Conservation (phyloP, 2,888 invertebrate genomes). For the Pyrgus malvae region DNA sequence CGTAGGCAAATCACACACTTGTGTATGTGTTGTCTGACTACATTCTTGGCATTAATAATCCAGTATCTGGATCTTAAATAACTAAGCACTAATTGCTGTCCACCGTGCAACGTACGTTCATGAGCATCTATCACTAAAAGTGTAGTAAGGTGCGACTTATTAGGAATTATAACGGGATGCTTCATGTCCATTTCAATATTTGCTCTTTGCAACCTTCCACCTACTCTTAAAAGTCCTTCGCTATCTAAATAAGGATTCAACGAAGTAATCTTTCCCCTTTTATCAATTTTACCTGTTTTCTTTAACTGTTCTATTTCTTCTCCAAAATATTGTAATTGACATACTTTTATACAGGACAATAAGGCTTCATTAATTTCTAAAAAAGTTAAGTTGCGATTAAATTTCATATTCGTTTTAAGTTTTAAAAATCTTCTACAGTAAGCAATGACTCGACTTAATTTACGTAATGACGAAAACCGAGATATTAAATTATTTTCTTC, state of each 20-base stretch:
- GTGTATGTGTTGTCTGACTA: constrained; percentile 17
- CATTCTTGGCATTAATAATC: constrained; percentile 14
- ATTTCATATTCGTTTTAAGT: no score
- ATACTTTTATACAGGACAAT: constrained; percentile 20
- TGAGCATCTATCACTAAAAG: constrained; percentile 38
- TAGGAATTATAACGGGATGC: constrained; percentile 37
- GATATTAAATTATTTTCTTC: background rate
- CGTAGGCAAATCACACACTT: background rate
- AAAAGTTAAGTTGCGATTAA: background rate
- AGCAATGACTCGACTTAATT: background rate
- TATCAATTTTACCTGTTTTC: background rate
- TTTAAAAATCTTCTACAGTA: background rate
- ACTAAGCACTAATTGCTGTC: constrained; percentile 31
- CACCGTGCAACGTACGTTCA: constrained; percentile 35
- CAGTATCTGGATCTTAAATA: constrained; percentile 30
- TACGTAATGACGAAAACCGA: background rate
- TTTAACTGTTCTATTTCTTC: constrained; percentile 4
- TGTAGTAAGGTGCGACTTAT: constrained; percentile 31
- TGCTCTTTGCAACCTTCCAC: constrained; percentile 35
- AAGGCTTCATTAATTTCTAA: constrained; percentile 13
- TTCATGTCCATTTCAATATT: constrained; percentile 26
- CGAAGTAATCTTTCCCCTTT: constrained; percentile 27
- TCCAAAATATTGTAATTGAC: constrained; percentile 18
- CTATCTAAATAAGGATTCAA: constrained; percentile 35
- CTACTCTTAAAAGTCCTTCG: constrained; percentile 35